A percentile compares a stretch with the other conserved stretches of the same genome.
These are phyloP conservation scores for Sebastes minor DNA, from an alignment of 2,797 vertebrate species.

Conservation along the genomic window DNA sequence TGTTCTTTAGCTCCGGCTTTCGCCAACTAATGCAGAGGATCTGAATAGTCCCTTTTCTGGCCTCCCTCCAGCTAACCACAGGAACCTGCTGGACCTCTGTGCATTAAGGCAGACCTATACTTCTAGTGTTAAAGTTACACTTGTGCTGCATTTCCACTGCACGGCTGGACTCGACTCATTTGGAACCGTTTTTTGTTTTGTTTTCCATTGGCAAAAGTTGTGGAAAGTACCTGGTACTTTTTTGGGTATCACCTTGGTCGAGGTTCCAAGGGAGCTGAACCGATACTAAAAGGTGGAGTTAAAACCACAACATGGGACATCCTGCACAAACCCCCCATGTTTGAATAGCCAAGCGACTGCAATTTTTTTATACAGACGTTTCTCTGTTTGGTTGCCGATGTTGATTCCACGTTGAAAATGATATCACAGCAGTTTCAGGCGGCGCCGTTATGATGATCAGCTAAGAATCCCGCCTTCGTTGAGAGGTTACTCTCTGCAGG, in stretches of 20 bases:
- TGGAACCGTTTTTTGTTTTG: not conserved
- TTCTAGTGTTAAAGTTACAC: not conserved
- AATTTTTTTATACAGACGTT: not conserved
- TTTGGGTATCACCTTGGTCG: too few relatives aligned
- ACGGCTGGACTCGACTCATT: too few relatives aligned
- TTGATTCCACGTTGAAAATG: not conserved
- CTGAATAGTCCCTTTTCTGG: not conserved
- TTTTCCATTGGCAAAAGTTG: not conserved
- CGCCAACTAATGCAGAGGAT: too few relatives aligned
- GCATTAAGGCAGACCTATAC: not conserved
- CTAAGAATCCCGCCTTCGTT: not conserved
- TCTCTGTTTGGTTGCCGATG: not conserved
- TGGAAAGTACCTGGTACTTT: too few relatives aligned
- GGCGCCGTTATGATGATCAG: accelerated
- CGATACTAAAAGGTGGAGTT: too few relatives aligned
- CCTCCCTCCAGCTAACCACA: not conserved
- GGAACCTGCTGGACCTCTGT: not conserved
- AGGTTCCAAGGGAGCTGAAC: too few relatives aligned
- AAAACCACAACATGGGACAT: not conserved
- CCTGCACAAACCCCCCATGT: not conserved
- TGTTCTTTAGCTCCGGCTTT: too few relatives aligned
- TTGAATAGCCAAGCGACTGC: not conserved
- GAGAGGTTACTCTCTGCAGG: not conserved
- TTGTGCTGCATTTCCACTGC: not conserved
- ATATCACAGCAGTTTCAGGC: not conserved